A percentile compares a stretch with the other conserved stretches of the same genome.
These are phyloP conservation scores for Cremastinae sp. DNA, from an alignment of 2,888 invertebrate genomes.

Conservation along the genomic window DNA sequence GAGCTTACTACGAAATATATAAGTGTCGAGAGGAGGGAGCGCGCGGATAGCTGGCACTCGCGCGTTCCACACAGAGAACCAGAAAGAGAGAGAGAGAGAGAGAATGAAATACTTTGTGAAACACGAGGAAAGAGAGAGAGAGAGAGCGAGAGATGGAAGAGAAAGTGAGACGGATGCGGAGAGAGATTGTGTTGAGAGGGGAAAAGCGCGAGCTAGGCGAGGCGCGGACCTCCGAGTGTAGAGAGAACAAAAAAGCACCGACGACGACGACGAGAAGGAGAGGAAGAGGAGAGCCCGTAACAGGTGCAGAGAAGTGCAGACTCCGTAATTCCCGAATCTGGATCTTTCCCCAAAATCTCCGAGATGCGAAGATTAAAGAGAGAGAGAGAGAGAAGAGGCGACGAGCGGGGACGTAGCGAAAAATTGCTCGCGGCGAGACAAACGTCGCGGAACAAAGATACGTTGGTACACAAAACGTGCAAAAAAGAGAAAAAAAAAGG, in stretches of 20 bases:
- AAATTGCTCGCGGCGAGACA: neutral
- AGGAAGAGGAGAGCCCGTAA: conserved; percentile 67
- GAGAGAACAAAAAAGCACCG: conserved; percentile 15
- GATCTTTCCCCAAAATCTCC: conserved; percentile 32
- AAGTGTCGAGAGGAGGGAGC: conserved; percentile 44
- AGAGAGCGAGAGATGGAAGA: conserved; percentile 33
- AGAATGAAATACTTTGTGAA: conserved; percentile 48
- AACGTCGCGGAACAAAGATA: conserved; percentile 37
- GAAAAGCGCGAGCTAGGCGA: conserved; percentile 62
- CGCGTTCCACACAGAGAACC: neutral
- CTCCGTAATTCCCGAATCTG: conserved; percentile 51
- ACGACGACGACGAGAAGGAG: conserved; percentile 2
- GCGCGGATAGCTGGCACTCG: conserved; percentile 18
- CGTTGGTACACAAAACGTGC: conserved; percentile 37
- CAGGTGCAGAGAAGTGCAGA: conserved; percentile 72
- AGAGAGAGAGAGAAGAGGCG: conserved; percentile 12
- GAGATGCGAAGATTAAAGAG: too few species aligned
- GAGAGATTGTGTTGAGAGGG: conserved; percentile 35
- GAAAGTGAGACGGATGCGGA: conserved; percentile 36
- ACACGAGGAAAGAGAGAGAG: conserved; percentile 33
- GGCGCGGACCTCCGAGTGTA: conserved; percentile 60
- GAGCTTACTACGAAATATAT: conserved; percentile 56
- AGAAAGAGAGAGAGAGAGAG: conserved; percentile 27
- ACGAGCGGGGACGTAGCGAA: too few species aligned
- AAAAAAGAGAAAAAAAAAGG: conserved; percentile 10